Base-by-base conservation (phyloP, 2,888 invertebrate species). In the Tethea ocularis region DNA sequence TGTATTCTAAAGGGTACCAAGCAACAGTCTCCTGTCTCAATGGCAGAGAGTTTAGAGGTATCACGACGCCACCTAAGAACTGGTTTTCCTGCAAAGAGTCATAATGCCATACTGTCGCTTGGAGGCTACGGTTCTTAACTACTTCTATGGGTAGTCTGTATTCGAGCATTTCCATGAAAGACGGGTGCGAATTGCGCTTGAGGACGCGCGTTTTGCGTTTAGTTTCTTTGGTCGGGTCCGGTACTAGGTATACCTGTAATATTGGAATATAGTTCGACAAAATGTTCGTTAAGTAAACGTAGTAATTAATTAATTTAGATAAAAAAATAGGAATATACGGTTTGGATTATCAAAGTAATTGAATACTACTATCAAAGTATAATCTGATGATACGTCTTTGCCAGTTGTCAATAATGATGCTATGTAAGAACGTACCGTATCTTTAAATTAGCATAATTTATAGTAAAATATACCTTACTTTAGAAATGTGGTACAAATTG, bases 161-260 rank as follows among this genome's bases (percentile, higher is more conserved):
- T 81, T 97, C 97, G 84, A 99, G 92, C 97, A 98, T 98, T 94
- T 99, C 98, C 97, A 99, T 99, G 89, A 98, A 99, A 20, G 98
- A 98, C 0, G 99, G 99, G 87, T 99, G 98, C 77, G 97, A 97
- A 81, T 97, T 98, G 70, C 97, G 96, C 75, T 96, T 96, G 1
- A 98, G 96, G 1, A 98, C 97, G 88, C 98, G 97, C 0, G 99
- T 99, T 91, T 99, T 99, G 57, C 98, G 94, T 89, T 99, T 99
- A 17, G 99, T 99, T 69, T 95, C 96, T 89, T 99, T 99, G 59
- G 95, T 95, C 23, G 96, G 96, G 86, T 99, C 99, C 10, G 99
- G 99, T 73, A 97, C 95, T 62, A 99, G 93, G 87, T 99, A 99
- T 54, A 94, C 93, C 93, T 93, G 83, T 2, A 74, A 73, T 23